phyloP scores from a whole-genome alignment of 2,888 invertebrate species.

The Ceriagrion tenellum region DNA sequence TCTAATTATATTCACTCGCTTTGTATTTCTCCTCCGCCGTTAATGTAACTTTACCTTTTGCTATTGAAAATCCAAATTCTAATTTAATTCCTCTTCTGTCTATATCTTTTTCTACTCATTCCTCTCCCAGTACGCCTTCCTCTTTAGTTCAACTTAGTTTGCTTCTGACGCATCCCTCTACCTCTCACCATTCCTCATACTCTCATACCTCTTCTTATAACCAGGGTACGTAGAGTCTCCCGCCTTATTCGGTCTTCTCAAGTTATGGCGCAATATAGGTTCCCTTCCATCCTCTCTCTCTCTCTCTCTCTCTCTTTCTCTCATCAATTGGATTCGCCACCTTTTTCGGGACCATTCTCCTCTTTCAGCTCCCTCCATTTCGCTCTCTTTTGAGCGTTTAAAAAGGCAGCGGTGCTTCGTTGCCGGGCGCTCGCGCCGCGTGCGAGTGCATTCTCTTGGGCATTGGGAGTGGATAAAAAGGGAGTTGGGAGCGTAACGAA shows the following conservation, averaged over 20 bases:
- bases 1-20: too few relatives aligned
- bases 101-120: background rate
- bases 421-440: background rate
- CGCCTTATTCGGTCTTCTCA: background rate
- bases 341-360: too few relatives aligned
- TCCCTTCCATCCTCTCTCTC: too few relatives aligned
- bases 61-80: too few relatives aligned
- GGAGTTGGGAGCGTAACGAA: background rate
- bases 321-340: background rate
- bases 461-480: background rate
- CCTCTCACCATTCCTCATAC: background rate
- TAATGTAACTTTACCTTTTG: too few relatives aligned
- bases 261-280: constrained; percentile 3
- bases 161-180: too few relatives aligned
- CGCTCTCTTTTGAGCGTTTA: background rate
- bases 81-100: background rate
- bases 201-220: background rate
- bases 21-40: too few relatives aligned
- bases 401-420: background rate
- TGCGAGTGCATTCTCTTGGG: too few relatives aligned
- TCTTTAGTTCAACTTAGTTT: background rate
- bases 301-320: background rate
- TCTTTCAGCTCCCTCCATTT: too few relatives aligned
- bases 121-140: background rate
- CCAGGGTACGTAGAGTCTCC: background rate